Evolutionary conservation across 2,113 vertebrate genomes (phyloP), one percentile per base, ranked within the genome.

Genomic region (Eurystomus gularis): DNA sequence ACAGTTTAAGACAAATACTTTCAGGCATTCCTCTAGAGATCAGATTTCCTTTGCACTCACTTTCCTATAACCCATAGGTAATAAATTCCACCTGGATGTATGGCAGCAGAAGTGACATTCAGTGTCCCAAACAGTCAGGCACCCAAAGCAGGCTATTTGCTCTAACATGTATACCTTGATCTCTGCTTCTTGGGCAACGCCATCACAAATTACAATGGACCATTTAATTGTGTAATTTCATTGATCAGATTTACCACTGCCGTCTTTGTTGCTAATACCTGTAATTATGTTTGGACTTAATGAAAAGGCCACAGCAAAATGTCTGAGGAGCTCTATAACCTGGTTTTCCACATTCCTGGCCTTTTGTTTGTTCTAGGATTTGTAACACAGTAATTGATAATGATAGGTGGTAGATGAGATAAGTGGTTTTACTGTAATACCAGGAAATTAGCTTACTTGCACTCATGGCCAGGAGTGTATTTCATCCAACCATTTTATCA

Each of bases 301-400:
- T 90, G 70, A 93, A 85, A 96, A 88, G 58, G 57, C 62, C 60
- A 51, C n/a, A 69, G 42, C n/a, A 89, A 90, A 95, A 93, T 78
- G 54, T 85, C 62, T 77, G 29, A 73, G 73, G 37, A 90, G 62
- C 20, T 40, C 46, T 64, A 10, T 42, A 93, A 85, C 87, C 66
- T 93, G 90, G 15, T 82, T 95, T 94, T 94, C 79, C 62, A 92
- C 94, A 95, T 96, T 94, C 94, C 78, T 88, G 46, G 75, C 49
- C 71, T 66, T 96, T 91, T 96, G 87, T 95, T 95, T 94, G n/a
- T 85, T 90, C 71, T 49, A 94, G 78, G 62, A 87, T 96, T 87
- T 94, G 82, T 85, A 87, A 79, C 66, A 44, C 0, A 0, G 23
- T 96, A 90, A 93, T 91, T 90, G 87, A 85, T 92, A 88, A 93